Conservation (phyloP, 2,888 invertebrate genomes). For the Alloplasta piceator region DNA sequence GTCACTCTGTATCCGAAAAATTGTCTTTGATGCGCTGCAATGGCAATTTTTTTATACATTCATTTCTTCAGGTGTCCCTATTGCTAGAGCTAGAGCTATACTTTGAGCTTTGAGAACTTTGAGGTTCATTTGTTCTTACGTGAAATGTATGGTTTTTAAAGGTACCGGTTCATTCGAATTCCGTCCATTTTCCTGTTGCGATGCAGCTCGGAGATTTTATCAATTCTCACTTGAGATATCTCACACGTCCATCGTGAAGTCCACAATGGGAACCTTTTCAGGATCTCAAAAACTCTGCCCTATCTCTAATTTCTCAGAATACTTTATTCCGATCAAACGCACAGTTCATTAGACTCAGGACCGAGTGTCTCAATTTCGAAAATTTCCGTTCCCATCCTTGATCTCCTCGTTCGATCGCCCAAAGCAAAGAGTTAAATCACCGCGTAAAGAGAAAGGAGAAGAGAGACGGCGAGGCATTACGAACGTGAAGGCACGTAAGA, state of each 20-base stretch:
- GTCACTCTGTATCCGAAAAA: constrained; percentile 55
- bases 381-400: background rate
- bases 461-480: background rate
- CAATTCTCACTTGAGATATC: too few relatives aligned
- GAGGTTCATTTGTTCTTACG: too few relatives aligned
- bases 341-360: background rate
- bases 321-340: background rate
- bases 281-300: background rate
- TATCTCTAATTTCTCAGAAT: background rate
- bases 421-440: background rate
- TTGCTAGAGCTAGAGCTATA: constrained; percentile 1
- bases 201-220: too few relatives aligned
- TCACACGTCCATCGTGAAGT: too few relatives aligned
- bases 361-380: background rate
- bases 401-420: background rate
- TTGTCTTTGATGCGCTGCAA: constrained; percentile 25
- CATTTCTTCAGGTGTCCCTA: constrained; percentile 9
- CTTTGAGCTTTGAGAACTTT: too few relatives aligned
- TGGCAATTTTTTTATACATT: constrained; percentile 19
- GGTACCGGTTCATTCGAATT: too few relatives aligned
- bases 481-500: constrained; percentile 59
- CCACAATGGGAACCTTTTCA: background rate
- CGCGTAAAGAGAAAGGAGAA: constrained; percentile 3
- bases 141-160: too few relatives aligned
- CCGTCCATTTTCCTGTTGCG: too few relatives aligned